Evolutionary conservation across 2,113 vertebrate genomes (phyloP), one percentile per base, ranked within the genome.

Genomic region (Lethenteron camtschaticum): DNA sequence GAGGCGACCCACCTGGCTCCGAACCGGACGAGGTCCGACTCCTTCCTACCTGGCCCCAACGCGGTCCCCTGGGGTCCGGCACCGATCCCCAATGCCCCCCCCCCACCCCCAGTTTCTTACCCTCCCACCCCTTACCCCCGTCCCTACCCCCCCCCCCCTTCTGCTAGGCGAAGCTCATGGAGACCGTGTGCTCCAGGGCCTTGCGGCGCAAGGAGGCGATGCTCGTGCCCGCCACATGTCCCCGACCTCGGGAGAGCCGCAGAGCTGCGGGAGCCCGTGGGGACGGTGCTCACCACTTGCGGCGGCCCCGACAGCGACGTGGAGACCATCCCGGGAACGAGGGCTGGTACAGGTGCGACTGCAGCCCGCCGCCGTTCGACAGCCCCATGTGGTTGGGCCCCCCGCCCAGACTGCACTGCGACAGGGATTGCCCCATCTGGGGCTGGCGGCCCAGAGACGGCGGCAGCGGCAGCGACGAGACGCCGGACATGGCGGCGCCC

Each of bases 221-320:
- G 87, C 92, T 96, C 73, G 88, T 90, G 80, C 92, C 92, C 92
- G 86, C 92, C 92, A 96, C 84, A 95, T 85, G 80, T 96, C 90
- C 79, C 83, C 84, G 85, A 85, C 95, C 81, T 95, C 90, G 84
- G 90, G 89, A 74, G 87, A 92, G 78, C 82, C 87, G 84, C 90
- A 95, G 78, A 95, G 87, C 82, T 95, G 91, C 18, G 88, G 87
- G 89, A 92, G 70, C 89, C 88, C 72, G 85, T 83, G 60, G 60
- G 60, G 14, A 66, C 60, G 4, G 24, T 41, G 60, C 60, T 66
- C 14, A 16, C 20, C 80, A 94, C 88, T 78, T 92, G 91, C 79
- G 84, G 84, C 75, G 86, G 86, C 68, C 89, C 89, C 73, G 87
- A 85, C 75, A 95, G 85, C 73, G 90, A 90, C 72, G 87, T 85